Base-by-base conservation (phyloP, 2,113 vertebrate species). In the Hiodon alosoides region DNA sequence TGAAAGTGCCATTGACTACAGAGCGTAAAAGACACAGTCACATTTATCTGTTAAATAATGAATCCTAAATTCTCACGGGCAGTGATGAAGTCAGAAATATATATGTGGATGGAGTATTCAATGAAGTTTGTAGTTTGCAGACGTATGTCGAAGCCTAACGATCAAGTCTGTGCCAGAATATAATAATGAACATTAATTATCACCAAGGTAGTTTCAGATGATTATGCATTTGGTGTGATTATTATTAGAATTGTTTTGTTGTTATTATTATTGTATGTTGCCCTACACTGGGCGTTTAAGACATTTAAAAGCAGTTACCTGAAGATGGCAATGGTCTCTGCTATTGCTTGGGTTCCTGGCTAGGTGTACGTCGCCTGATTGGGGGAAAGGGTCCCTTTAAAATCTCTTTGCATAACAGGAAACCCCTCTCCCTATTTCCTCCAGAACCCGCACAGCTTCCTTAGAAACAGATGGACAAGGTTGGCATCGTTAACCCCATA, bases 351-450 rank as follows among this genome's bases (percentile, higher is more conserved):
- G 87, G 90, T 98, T 98, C 95, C 96, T 94, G 93, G 83, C 85
- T 82, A 83, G 82, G 91, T 89, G 88, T 92, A 88, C 92, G 90
- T 89, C 86, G 92, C 88, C 90, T 81, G 92, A 94, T 90, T 94
- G 93, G 93, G 95, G 93, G 92, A 94, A 94, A 95, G 89, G 83
- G 89, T 89, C 85, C 88, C 92, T 94, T 91, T 86, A 90, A 89
- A 91, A 89, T 85, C 89, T 90, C 93, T 90, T 91, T 95, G 93
- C 95, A 98, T 96, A 98, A 98, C 95, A 98, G 95, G 95, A 98
- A 96, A 93, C 90, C 84, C 91, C 88, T 93, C 93, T 95, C 94
- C 88, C 91, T 90, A 93, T 92, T 97, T 98, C 95, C 96, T 96
- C 94, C 92, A 92, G 91, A 93, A 94, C 94, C 95, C 92, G 94